Percentiles rank a stretch among this genome's conserved stretches.
These are phyloP conservation scores for Schizopygopsis malacanthus DNA, from an alignment of 2,797 vertebrate genomes.

Conservation along the genomic window DNA sequence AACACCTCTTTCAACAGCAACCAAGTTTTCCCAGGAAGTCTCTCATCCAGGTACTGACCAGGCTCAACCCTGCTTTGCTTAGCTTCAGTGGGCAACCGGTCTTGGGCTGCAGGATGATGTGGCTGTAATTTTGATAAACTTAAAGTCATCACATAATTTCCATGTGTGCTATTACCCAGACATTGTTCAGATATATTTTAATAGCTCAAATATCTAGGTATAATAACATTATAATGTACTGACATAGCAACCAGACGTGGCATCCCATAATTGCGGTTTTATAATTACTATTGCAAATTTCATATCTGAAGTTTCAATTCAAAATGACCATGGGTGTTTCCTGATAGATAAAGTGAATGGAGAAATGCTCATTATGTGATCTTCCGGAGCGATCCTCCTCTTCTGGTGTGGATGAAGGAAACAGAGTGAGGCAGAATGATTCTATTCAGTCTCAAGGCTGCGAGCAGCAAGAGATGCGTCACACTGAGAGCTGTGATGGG, in stretches of 20 bases:
- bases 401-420: not conserved
- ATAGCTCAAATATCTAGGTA: not conserved
- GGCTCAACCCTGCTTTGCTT: too few relatives aligned
- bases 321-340: not conserved
- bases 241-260: not conserved
- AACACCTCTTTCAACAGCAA: too few relatives aligned
- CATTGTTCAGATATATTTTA: not conserved
- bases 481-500: conserved; percentile 10
- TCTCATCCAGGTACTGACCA: too few relatives aligned
- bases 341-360: not conserved
- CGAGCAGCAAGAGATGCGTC: conserved; percentile 29
- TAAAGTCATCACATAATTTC: not conserved
- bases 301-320: too few relatives aligned
- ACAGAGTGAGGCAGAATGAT: not conserved
- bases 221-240: not conserved
- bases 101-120: too few relatives aligned
- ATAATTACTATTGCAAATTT: too few relatives aligned
- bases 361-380: conserved; percentile 14
- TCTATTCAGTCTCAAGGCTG: conserved; percentile 41
- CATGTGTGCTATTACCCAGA: not conserved
- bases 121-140: not conserved
- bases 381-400: not conserved
- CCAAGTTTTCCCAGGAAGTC: too few relatives aligned
- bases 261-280: not conserved
- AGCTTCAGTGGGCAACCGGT: too few relatives aligned